phyloP scores from a whole-genome alignment of 2,888 invertebrate genomes.

The Byasa hedistus region DNA sequence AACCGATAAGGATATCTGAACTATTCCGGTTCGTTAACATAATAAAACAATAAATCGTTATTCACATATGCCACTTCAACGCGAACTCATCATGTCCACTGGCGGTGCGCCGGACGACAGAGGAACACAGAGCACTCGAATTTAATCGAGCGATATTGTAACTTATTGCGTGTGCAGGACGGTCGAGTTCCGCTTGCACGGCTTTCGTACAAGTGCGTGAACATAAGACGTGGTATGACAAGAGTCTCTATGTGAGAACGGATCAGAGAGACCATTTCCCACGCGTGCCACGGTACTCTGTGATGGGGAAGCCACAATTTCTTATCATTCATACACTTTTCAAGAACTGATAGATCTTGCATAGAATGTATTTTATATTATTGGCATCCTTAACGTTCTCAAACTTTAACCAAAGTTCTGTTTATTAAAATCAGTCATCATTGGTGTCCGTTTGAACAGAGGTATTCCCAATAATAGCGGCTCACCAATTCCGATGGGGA shows the following conservation, averaged over 20 bases:
- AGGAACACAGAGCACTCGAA: conserved; percentile 6
- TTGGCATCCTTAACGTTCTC: no score
- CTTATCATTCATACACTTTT: background rate
- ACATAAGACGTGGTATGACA: conserved; percentile 25
- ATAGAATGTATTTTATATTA: no score
- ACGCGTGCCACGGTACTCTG: conserved; percentile 29
- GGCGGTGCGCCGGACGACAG: conserved; percentile 16
- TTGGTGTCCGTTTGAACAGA: no score
- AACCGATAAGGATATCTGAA: conserved; percentile 28
- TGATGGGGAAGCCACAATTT: conserved; percentile 21
- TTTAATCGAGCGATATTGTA: background rate
- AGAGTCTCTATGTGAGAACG: conserved; percentile 31
- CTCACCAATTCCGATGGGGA: no score
- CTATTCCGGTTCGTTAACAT: conserved; percentile 27
- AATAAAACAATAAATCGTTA: conserved; percentile 32
- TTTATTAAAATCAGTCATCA: no score
- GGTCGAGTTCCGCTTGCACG: background rate
- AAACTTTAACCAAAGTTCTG: no score
- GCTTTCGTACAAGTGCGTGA: conserved; percentile 8
- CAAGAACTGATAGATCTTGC: background rate
- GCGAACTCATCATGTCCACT: conserved; percentile 31
- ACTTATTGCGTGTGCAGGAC: background rate
- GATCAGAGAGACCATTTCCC: conserved; percentile 31
- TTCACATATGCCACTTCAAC: conserved; percentile 32
- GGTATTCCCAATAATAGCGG: no score